Conservation (phyloP, 2,888 invertebrate species). For the Dorcus hopei region DNA sequence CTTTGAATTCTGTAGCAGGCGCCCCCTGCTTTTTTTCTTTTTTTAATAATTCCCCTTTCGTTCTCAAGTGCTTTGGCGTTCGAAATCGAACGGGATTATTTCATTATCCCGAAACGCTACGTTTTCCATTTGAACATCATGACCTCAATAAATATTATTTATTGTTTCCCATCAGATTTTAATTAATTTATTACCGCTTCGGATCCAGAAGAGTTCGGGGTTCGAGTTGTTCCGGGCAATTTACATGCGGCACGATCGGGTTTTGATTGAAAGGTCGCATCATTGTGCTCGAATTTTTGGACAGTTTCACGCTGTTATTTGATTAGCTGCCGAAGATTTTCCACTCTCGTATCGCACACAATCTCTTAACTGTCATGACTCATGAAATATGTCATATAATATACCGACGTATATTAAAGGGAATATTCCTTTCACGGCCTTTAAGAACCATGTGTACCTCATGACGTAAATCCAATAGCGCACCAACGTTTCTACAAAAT, state of each 20-base stretch:
- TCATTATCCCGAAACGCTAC: slow-evolving; percentile 2
- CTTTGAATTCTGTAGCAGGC: neutral
- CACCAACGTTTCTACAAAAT: slow-evolving; percentile 8
- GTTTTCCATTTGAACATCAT: slow-evolving; percentile 2
- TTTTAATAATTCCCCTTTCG: neutral
- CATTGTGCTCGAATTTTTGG: neutral
- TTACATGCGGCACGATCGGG: neutral
- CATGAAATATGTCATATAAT: slow-evolving; percentile 24
- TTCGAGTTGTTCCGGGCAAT: neutral
- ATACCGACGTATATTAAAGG: slow-evolving; percentile 20
- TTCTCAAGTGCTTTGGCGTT: slow-evolving; percentile 2
- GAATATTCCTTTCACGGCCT: slow-evolving; percentile 19
- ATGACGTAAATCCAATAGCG: slow-evolving; percentile 21
- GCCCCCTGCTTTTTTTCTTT: neutral
- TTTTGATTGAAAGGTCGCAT: slow-evolving; percentile 1
- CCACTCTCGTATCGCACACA: slow-evolving; percentile 12
- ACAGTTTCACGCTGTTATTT: neutral
- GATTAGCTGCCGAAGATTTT: slow-evolving; percentile 2
- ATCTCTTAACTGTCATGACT: slow-evolving; percentile 23
- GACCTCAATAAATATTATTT: slow-evolving; percentile 6
- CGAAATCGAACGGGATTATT: neutral
- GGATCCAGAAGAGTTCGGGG: neutral
- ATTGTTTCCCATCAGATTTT: slow-evolving; percentile 5
- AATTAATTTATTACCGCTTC: slow-evolving; percentile 5
- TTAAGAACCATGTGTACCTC: slow-evolving; percentile 11